Evolutionary conservation across 2,888 invertebrate species (phyloP).

Genomic region (Tolmerus cingulatus): DNA sequence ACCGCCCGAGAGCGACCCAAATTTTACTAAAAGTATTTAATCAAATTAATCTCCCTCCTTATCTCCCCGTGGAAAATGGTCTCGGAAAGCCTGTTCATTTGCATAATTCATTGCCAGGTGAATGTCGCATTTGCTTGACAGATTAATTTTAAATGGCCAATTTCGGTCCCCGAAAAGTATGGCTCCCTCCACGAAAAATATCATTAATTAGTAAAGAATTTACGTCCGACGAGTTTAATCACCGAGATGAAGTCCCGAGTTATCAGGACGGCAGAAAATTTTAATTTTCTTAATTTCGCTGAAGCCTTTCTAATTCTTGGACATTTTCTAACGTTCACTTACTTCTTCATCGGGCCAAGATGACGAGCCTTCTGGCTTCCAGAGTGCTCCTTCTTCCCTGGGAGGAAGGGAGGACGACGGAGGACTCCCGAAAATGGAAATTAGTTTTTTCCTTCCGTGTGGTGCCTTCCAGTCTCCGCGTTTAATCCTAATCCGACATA

Average conservation of each 20-base stretch:
- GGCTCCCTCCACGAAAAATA: not conserved
- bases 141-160: not conserved
- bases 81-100: not conserved
- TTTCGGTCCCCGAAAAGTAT: not conserved
- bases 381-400: not conserved
- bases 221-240: not conserved
- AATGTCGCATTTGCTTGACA: not conserved
- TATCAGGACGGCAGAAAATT: not conserved
- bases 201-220: constrained; percentile 11
- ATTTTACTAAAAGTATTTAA: not conserved
- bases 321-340: not conserved
- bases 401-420: not conserved
- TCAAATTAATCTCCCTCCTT: not conserved
- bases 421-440: constrained; percentile 33
- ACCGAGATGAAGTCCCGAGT: not conserved
- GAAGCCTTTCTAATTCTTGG: constrained; percentile 18
- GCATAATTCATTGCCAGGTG: not conserved
- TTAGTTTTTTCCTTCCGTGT: constrained; percentile 21
- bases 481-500: constrained; percentile 30
- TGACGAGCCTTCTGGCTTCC: not conserved
- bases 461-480: constrained; percentile 24
- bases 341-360: not conserved
- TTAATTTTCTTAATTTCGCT: constrained; percentile 34
- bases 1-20: not conserved
- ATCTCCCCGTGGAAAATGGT: not conserved